Percentiles rank a stretch among this genome's conserved stretches.
Conservation (phyloP, 2,888 invertebrate genomes). For the Xylota segnis region DNA sequence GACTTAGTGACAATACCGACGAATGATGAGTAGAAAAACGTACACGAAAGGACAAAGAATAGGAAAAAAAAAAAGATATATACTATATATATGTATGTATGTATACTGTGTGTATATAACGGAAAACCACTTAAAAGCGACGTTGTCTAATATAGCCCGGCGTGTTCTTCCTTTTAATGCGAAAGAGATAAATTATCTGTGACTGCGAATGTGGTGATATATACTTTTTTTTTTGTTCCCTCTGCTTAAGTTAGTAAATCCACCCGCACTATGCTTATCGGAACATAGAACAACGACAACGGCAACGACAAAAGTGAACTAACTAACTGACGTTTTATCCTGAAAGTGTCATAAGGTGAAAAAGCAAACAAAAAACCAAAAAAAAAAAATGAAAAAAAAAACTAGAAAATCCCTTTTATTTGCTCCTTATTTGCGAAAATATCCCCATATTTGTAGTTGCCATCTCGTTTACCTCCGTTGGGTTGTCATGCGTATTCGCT, state of each 20-base stretch:
- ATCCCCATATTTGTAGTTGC: constrained; percentile 60
- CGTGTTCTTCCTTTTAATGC: constrained; percentile 43
- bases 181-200: constrained; percentile 63
- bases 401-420: constrained; percentile 37
- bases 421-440: constrained; percentile 52
- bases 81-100: constrained; percentile 32
- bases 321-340: constrained; percentile 73
- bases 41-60: constrained; percentile 68
- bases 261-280: constrained; percentile 57
- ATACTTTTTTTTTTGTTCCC: constrained; percentile 41
- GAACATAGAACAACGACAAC: constrained; percentile 56
- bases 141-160: constrained; percentile 49
- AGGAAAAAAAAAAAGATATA: constrained; percentile 37
- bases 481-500: constrained; percentile 41
- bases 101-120: constrained; percentile 28
- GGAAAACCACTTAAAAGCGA: constrained; percentile 51
- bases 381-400: no score
- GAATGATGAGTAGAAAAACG: constrained; percentile 59
- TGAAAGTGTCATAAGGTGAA: constrained; percentile 65
- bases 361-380: constrained; percentile 23
- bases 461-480: constrained; percentile 18
- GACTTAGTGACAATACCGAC: constrained; percentile 70
- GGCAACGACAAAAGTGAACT: constrained; percentile 70
- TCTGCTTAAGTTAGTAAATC: constrained; percentile 30
- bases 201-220: constrained; percentile 45